These are phyloP conservation scores for Danio kyathit DNA, from an alignment of 2,797 vertebrate species.

Conservation along the genomic window DNA sequence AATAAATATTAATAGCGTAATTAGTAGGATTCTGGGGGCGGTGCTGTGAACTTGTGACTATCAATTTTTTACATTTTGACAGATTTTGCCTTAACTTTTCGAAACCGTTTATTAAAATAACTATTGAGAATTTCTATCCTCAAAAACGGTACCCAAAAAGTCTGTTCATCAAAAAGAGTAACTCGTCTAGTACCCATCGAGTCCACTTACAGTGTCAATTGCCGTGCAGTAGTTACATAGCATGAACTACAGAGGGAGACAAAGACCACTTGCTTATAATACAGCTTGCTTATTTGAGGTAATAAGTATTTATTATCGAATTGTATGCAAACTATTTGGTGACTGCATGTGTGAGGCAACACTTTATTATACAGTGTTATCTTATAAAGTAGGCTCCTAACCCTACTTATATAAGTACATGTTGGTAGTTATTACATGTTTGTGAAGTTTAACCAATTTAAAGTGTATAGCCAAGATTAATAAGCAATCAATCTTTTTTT, in stretches of 20 bases:
- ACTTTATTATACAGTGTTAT: neutral
- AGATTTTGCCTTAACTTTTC: neutral
- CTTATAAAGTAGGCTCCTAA: too few relatives aligned
- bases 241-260: constrained; percentile 36
- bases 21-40: too few relatives aligned
- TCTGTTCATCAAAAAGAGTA: neutral
- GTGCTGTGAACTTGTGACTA: too few relatives aligned
- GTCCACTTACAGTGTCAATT: too few relatives aligned
- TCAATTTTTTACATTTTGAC: neutral
- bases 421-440: too few relatives aligned
- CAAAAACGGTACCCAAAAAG: neutral
- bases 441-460: too few relatives aligned
- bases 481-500: neutral
- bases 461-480: neutral
- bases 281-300: neutral
- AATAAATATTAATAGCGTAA: too few relatives aligned
- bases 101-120: neutral
- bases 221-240: neutral
- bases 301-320: neutral
- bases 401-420: too few relatives aligned
- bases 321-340: neutral
- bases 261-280: neutral
- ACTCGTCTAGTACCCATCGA: too few relatives aligned
- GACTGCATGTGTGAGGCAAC: neutral
- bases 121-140: neutral